Evolutionary conservation across 2,797 vertebrate species (phyloP), one percentile per base, ranked within the genome.

Genomic region (Takifugu ocellatus): DNA sequence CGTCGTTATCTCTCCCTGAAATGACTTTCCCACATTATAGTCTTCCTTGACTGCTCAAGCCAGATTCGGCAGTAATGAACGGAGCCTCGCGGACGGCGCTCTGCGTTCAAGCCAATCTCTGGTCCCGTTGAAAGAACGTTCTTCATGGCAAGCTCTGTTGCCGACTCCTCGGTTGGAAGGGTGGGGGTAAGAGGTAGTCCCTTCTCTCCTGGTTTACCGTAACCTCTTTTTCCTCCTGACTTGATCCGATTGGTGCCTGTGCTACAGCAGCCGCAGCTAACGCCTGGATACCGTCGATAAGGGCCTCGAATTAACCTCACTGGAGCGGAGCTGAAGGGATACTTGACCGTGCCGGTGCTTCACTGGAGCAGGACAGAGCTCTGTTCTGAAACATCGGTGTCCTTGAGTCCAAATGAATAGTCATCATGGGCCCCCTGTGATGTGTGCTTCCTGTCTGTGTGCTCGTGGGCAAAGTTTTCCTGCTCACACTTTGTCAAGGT

Each of bases 41-140:
- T 72, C 80, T 79, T 74, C 79, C 78, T 77, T 75, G 81, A 74
- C 83, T 80, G 79, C 81, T 82, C 75, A 73, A 69, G 73, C 73
- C 63, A 49, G 72, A 80, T 77, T 79, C 59, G 47, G 59, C 56
- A 53, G 62, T 71, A 74, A 50, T 56, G 71, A 79, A 62, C 51
- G 50, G 66, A 72, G 59, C 63, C 57, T 66, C 61, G 3, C 70
- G 55, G 52, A 16, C 21, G 3, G 33, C 31, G 39, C 49, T 54
- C 45, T 59, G 65, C 69, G 61, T 64, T 75, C 54, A 45, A 17
- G 72, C 25, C 63, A 53, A 66, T 79, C 51, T 69, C 39, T 57
- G 1, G 66, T 72, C 69, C 73, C 59, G 73, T 82, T 83, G 69
- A 63, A 47, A 62, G 33, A 26, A 5, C 39, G 54, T 39, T 36